Percentiles rank a stretch among this genome's conserved stretches.
phyloP scores from a whole-genome alignment of 2,113 vertebrate species.

The Amphiprion percula region DNA sequence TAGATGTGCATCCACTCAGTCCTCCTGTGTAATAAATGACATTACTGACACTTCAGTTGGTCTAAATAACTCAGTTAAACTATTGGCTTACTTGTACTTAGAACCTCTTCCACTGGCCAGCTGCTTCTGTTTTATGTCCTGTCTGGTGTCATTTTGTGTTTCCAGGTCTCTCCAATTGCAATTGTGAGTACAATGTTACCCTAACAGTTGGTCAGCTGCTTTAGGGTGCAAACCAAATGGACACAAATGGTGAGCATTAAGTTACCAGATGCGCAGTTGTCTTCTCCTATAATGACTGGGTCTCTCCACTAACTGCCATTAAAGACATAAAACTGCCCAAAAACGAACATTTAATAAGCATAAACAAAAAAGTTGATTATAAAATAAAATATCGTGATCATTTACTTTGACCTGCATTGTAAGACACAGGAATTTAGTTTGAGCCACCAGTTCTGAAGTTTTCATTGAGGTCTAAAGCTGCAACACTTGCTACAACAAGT shows the following conservation, averaged over 20 bases:
- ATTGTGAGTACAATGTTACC: too few species aligned
- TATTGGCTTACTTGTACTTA: constrained; percentile 10
- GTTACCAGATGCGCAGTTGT: too few species aligned
- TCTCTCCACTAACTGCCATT: too few species aligned
- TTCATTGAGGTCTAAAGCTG: neutral
- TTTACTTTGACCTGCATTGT: neutral
- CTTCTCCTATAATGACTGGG: too few species aligned
- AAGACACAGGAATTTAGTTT: neutral
- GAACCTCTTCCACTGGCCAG: neutral
- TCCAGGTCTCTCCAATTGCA: neutral
- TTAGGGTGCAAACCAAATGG: too few species aligned
- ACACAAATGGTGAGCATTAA: too few species aligned
- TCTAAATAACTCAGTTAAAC: neutral
- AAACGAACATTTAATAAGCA: too few species aligned
- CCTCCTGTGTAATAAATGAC: neutral
- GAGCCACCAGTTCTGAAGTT: neutral
- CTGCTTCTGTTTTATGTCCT: neutral
- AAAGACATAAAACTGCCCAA: too few species aligned
- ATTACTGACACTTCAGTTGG: neutral
- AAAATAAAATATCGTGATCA: too few species aligned
- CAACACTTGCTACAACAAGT: constrained; percentile 41
- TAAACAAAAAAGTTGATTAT: too few species aligned
- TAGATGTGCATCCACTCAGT: neutral
- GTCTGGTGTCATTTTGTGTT: neutral
- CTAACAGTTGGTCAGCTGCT: too few species aligned